Evolutionary conservation across 2,888 invertebrate species (phyloP), one percentile per base, ranked within the genome.

Genomic region (Drosophila mettleri): DNA sequence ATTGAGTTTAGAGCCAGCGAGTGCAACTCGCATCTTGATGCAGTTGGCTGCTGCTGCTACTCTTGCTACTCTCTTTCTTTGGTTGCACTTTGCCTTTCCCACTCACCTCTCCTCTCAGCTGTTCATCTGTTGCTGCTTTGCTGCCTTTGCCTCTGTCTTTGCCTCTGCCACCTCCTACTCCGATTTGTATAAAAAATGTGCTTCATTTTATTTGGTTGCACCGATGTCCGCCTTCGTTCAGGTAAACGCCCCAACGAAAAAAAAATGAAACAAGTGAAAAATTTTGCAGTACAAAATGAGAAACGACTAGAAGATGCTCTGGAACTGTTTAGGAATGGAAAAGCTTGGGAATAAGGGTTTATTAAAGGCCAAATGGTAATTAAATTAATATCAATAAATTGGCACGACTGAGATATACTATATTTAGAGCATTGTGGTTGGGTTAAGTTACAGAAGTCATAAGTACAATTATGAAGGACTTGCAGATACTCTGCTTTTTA

Each of bases 131-230:
- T 29, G 29, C 9, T 8, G 29, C 20, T 29, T 18, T 41, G 0
- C 5, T 29, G 10, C 22, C 14, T 14, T 16, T n/a, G 16, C 10
- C 34, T 12, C 9, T 10, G 20, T 7, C 41, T 24, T 6, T 9
- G 33, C 16, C 36, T 36, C 33, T 12, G 8, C 48, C 45, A 24
- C 24, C 70, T 31, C 67, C 46, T 29, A 74, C 73, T 66, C 59
- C 70, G 78, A 74, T 78, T 80, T 76, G 80, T 77, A 84, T 86
- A 80, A 88, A 74, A 90, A 90, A 90, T 89, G 89, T 89, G 91
- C 86, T 91, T 85, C 89, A 83, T 90, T 90, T 90, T 89, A 89
- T 90, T 91, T 89, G 90, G 72, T 52, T 78, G 89, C 88, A 73
- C 62, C 57, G 70, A 76, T 86, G 83, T 84, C 86, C 89, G 89